Percentiles rank a stretch among this genome's conserved stretches.
phyloP scores from a whole-genome alignment of 2,888 invertebrate species.

The Caenorhabditis macrosperma region DNA sequence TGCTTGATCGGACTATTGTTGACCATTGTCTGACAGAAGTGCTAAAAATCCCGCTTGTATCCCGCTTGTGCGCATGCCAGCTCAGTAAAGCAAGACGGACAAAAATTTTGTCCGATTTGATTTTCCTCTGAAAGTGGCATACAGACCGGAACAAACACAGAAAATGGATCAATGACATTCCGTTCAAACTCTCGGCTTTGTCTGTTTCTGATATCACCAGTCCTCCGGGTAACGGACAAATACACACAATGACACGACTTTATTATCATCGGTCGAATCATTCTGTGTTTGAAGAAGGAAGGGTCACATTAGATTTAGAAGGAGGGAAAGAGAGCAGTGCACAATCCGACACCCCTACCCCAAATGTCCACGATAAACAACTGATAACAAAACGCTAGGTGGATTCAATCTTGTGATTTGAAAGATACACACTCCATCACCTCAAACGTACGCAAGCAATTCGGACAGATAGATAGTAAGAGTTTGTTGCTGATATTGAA shows the following conservation, averaged over 20 bases:
- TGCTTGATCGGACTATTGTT: neutral
- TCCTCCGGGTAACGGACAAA: neutral
- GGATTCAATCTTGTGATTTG: constrained; percentile 46
- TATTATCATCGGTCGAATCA: constrained; percentile 21
- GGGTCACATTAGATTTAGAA: constrained; percentile 15
- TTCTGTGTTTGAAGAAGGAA: constrained; percentile 6
- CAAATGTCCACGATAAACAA: constrained; percentile 31
- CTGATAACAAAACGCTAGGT: constrained; percentile 34
- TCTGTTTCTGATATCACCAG: neutral
- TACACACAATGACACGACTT: constrained; percentile 7
- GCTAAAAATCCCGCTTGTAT: no score
- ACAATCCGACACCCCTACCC: constrained; percentile 21
- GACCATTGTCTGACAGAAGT: neutral
- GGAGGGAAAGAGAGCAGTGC: constrained; percentile 13
- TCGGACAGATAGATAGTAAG: constrained; percentile 3
- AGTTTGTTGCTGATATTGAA: neutral
- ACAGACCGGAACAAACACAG: neutral
- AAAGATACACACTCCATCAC: neutral
- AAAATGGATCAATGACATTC: neutral
- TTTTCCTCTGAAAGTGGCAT: neutral
- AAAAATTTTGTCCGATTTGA: no score
- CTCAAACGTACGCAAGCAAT: constrained; percentile 19
- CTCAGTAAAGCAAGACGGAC: no score
- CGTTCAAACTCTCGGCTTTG: neutral
- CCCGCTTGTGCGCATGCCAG: no score